Evolutionary conservation across 2,888 invertebrate species (phyloP), one percentile per base, ranked within the genome.

Genomic region (Melanostoma scalare): DNA sequence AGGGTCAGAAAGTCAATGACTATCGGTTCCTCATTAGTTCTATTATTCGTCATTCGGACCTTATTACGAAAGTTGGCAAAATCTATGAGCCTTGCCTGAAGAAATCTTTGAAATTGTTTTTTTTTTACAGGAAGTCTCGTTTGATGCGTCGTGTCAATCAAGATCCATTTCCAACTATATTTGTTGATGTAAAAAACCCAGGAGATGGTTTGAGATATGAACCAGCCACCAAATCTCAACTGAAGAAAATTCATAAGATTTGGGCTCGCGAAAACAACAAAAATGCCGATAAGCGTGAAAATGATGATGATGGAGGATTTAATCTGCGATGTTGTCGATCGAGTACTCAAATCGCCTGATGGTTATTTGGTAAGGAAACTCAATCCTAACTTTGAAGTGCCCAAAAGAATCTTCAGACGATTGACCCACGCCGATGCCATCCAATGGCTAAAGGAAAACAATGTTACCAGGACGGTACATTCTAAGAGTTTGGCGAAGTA

Each of bases 401-500:
- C 99, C 0, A 94, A 95, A 87, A 94, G 94, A 87, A 99, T 99
- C 4, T 99, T 99, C 92, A 94, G 93, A 86, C 93, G 99, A 81
- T 98, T 99, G 98, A 93, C 96, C 88, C 99, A 99, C 90, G 91
- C 93, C 0, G 98, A 99, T 86, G 99, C 99, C 3, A 97, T 99
- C 77, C 94, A 95, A 78, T 99, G 97, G 92, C 92, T 99, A 3
- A 96, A 95, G 88, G 95, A 95, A 52, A 93, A 99, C 92, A 95
- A 97, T 91, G 98, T 99, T 58, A 97, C 95, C 1, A 99, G 99
- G 98, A 99, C 91, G 99, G 99, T 0, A 95, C 95, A 0, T 98
- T 96, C 90, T 99, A 99, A 89, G 98, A 99, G 92, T 98, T 97
- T 91, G 99, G 99, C 88, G 99, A 99, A 92, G 97, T 96, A 91